A percentile compares a stretch with the other conserved stretches of the same genome.
Conservation (phyloP, 2,113 vertebrate species). For the Hystrix brachyura region DNA sequence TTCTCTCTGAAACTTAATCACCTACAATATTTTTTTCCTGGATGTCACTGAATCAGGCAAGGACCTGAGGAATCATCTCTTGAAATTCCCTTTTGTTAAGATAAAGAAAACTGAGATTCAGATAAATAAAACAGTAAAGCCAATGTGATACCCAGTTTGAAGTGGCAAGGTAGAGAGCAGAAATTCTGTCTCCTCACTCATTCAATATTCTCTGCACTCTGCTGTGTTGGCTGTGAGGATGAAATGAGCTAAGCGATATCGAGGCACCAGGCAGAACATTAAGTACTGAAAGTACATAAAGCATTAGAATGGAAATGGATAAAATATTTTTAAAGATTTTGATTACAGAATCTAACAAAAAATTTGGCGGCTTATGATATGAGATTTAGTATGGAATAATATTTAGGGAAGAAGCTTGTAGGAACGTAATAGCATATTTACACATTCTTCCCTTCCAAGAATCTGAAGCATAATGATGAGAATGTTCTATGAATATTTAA, state of each 20-base stretch:
- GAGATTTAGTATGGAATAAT: slow-evolving; percentile 2
- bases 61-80: neutral
- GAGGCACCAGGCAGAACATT: neutral
- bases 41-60: slow-evolving; percentile 23
- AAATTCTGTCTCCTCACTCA: neutral
- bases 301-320: neutral
- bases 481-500: slow-evolving; percentile 65
- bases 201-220: neutral
- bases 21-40: neutral
- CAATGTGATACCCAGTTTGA: neutral
- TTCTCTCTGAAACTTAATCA: neutral
- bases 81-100: neutral
- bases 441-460: slow-evolving; percentile 29
- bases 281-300: neutral
- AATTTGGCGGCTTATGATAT: neutral
- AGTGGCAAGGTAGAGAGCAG: neutral
- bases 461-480: slow-evolving; percentile 66
- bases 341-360: slow-evolving; percentile 11
- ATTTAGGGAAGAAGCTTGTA: slow-evolving; percentile 40
- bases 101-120: slow-evolving; percentile 19
- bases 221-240: neutral
- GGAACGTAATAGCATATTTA: slow-evolving; percentile 9
- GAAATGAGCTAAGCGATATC: neutral
- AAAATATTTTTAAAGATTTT: slow-evolving; percentile 1
- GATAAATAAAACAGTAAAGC: neutral